Evolutionary conservation across 2,888 invertebrate species (phyloP).

Genomic region (Parelbella ahira): DNA sequence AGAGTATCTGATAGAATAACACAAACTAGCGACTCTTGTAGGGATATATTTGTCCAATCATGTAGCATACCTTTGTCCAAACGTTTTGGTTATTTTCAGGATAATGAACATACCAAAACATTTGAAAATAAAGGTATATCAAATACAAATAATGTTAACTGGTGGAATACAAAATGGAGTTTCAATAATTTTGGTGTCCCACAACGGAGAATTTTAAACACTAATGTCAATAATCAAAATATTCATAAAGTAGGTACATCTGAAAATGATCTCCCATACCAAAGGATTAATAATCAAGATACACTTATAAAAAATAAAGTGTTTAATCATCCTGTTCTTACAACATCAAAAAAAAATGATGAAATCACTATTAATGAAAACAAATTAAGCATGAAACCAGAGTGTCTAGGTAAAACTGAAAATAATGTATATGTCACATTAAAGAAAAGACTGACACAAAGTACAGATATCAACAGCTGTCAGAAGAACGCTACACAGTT

Average conservation of each 20-base stretch:
- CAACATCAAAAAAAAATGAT: no score
- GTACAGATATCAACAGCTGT: no score
- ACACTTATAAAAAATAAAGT: no score
- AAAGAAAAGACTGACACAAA: no score
- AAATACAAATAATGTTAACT: slow-evolving; percentile 25
- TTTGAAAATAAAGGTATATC: background rate
- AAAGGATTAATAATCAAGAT: no score
- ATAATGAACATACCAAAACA: background rate
- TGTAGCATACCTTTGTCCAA: slow-evolving; percentile 32
- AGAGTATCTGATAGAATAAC: slow-evolving; percentile 18
- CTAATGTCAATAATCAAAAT: no score
- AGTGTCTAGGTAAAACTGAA: background rate
- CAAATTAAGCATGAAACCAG: no score
- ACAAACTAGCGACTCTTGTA: slow-evolving; percentile 17
- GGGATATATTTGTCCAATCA: slow-evolving; percentile 27
- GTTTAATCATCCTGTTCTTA: no score
- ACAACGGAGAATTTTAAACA: slow-evolving; percentile 2
- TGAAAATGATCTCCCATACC: no score
- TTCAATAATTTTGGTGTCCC: background rate
- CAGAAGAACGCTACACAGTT: no score
- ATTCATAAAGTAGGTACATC: background rate
- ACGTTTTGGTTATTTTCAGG: slow-evolving; percentile 29
- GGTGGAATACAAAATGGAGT: slow-evolving; percentile 2
- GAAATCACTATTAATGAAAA: no score
- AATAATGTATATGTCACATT: no score